A percentile compares a stretch with the other conserved stretches of the same genome.
These are phyloP conservation scores for Lophura nycthemera DNA, from an alignment of 2,113 vertebrate species.

Conservation along the genomic window DNA sequence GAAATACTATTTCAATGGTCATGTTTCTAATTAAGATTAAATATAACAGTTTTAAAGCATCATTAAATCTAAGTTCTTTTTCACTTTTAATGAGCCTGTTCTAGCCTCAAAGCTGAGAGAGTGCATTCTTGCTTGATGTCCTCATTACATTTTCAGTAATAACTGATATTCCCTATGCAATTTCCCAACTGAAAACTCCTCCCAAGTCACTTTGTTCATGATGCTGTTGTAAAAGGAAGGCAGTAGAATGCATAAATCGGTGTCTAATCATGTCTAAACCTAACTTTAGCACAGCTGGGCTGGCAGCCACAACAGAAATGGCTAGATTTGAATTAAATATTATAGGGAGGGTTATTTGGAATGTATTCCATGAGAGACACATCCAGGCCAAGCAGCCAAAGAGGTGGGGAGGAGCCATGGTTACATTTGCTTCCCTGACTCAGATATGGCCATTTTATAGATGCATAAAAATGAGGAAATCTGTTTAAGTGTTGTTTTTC, in stretches of 20 bases:
- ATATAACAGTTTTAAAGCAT: neutral
- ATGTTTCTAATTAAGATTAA: conserved; percentile 45
- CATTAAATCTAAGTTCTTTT: conserved; percentile 40
- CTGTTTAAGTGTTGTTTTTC: neutral
- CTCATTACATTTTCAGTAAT: conserved; percentile 39
- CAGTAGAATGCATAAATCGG: neutral
- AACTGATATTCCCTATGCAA: conserved; percentile 24
- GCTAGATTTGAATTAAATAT: neutral
- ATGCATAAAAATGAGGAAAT: neutral
- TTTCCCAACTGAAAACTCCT: conserved; percentile 34
- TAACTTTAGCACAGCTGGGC: neutral
- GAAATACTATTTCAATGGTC: conserved; percentile 19
- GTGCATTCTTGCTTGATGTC: conserved; percentile 20
- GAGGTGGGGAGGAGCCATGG: neutral
- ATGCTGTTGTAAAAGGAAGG: conserved; percentile 17
- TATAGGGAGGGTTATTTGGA: neutral
- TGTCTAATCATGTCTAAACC: conserved; percentile 41
- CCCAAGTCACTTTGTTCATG: conserved; percentile 50
- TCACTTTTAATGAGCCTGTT: conserved; percentile 39
- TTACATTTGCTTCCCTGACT: neutral
- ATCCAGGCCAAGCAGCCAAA: neutral
- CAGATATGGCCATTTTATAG: neutral
- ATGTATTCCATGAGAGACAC: neutral
- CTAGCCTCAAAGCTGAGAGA: conserved; percentile 15
- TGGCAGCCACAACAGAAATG: conserved; percentile 13